A percentile compares a stretch with the other conserved stretches of the same genome.
phyloP scores from a whole-genome alignment of 2,888 invertebrate genomes.

The Prosopocoilus inquinatus region DNA sequence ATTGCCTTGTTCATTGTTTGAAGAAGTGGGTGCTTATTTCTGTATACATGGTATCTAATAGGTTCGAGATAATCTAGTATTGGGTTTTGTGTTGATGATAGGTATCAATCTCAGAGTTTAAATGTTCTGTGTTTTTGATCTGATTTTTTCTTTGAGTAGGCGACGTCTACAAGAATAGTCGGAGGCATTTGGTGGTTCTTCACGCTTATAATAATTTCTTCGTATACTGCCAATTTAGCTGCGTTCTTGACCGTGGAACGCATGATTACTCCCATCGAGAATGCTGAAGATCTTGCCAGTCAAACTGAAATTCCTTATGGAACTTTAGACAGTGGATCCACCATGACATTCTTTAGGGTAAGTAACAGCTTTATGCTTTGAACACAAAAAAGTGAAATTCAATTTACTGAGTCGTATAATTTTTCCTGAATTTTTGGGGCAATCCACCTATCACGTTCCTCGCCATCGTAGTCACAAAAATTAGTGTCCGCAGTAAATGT shows the following conservation, averaged over 20 bases:
- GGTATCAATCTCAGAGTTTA: conserved; percentile 1
- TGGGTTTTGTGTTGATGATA: conserved; percentile 18
- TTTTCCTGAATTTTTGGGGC: not conserved
- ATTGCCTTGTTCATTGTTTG: not conserved
- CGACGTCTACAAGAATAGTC: conserved; percentile 90
- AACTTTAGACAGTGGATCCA: conserved; percentile 89
- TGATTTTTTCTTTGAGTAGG: conserved; percentile 53
- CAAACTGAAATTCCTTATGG: conserved; percentile 94
- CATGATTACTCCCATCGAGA: conserved; percentile 93
- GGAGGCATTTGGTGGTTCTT: conserved; percentile 99
- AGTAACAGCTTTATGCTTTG: conserved; percentile 38
- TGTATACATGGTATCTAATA: conserved; percentile 1
- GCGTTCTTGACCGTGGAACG: conserved; percentile 97
- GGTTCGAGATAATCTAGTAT: conserved; percentile 6
- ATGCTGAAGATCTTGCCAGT: conserved; percentile 90
- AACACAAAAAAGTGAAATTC: not conserved
- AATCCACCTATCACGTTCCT: no score
- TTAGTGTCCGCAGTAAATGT: no score
- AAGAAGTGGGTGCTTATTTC: conserved; percentile 3
- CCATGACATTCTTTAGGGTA: conserved; percentile 96
- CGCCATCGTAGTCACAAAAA: no score
- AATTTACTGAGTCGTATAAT: not conserved
- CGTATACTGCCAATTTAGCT: conserved; percentile 97
- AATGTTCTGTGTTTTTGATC: not conserved
- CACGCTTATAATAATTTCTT: conserved; percentile 96